Evolutionary conservation across 92 coral and sea anemone species (phyloP).

Genomic region (Palythoa grandiflora): DNA sequence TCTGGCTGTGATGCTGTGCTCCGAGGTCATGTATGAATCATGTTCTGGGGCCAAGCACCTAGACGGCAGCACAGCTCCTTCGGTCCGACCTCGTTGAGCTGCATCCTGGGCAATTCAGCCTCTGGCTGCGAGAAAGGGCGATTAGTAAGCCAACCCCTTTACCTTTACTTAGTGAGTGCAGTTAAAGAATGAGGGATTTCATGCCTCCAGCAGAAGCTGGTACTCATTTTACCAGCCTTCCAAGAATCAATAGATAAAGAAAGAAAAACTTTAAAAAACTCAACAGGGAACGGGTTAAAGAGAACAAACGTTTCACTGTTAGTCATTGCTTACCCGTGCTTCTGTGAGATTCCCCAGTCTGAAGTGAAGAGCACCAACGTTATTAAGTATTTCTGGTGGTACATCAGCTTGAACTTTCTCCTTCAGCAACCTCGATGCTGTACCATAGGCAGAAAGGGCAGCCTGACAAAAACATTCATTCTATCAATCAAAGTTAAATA

Average conservation of each 20-base stretch:
- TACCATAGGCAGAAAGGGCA: constrained; percentile 94
- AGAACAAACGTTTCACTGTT: not conserved
- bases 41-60: too few species aligned
- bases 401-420: constrained; percentile 99
- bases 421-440: constrained; percentile 91
- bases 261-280: too few species aligned
- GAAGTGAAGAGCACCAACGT: constrained; percentile 97
- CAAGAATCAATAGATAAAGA: too few species aligned
- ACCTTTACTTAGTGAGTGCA: not conserved
- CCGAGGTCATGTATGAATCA: too few species aligned
- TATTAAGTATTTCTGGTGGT: constrained; percentile 97
- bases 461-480: constrained; percentile 53
- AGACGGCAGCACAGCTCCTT: too few species aligned
- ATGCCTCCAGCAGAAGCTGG: not conserved
- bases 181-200: not conserved
- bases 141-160: too few species aligned
- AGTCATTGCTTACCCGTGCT: constrained; percentile 75
- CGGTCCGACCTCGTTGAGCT: too few species aligned
- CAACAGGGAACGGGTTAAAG: not conserved
- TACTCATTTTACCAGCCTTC: too few species aligned
- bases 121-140: too few species aligned
- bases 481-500: too few species aligned
- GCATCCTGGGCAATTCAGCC: too few species aligned
- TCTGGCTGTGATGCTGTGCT: too few species aligned
- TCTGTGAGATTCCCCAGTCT: constrained; percentile 96